phyloP scores from a whole-genome alignment of 2,888 invertebrate species.

The Lasioglossum figueresi region DNA sequence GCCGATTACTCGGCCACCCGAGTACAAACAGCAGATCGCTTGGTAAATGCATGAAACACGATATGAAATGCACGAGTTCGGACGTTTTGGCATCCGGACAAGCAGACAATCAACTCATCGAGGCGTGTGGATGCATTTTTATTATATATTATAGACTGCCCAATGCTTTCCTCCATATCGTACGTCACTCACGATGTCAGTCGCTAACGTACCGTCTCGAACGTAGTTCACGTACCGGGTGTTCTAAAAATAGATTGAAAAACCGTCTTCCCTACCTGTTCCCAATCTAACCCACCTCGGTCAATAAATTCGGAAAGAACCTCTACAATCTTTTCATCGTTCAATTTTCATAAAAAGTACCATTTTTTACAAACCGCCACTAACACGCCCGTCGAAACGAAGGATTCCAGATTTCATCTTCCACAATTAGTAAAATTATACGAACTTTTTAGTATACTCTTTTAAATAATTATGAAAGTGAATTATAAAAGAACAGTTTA shows the following conservation, averaged over 20 bases:
- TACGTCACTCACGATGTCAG: constrained; percentile 82
- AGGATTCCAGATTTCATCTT: too few relatives aligned
- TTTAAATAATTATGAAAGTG: too few relatives aligned
- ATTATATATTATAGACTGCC: constrained; percentile 84
- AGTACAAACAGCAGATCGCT: constrained; percentile 72
- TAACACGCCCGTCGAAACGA: too few relatives aligned
- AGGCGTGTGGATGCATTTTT: constrained; percentile 84
- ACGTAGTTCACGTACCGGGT: constrained; percentile 83
- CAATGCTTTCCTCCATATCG: constrained; percentile 82
- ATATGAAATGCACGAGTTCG: constrained; percentile 83
- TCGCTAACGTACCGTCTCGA: constrained; percentile 84
- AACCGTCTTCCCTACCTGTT: background rate
- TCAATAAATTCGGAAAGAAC: too few relatives aligned
- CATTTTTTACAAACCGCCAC: too few relatives aligned
- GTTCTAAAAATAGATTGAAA: constrained; percentile 68
- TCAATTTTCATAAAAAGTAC: background rate
- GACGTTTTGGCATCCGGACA: constrained; percentile 84
- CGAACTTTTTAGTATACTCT: too few relatives aligned
- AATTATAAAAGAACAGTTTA: too few relatives aligned
- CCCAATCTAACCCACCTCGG: background rate
- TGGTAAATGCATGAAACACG: constrained; percentile 81
- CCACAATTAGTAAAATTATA: too few relatives aligned
- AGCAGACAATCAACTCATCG: constrained; percentile 84
- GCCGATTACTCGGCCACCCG: constrained; percentile 78
- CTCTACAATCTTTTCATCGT: too few relatives aligned